Evolutionary conservation across 37 sponge, comb jelly and placozoan genomes (phyloP).

Genomic region (Spongilla lacustris): DNA sequence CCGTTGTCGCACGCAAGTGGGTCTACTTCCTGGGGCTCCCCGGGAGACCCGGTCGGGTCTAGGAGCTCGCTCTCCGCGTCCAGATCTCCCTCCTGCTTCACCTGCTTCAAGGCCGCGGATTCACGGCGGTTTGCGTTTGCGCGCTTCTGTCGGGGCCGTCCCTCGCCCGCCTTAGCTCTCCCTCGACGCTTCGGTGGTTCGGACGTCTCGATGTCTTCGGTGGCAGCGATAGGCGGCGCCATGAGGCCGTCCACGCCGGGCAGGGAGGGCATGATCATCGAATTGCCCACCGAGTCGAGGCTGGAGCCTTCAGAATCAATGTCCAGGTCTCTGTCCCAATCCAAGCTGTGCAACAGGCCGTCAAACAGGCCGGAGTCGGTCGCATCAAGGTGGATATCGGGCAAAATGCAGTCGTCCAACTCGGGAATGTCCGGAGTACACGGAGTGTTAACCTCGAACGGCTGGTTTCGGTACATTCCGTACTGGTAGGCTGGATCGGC

Average conservation of each 20-base stretch:
- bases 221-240: conserved; percentile 32
- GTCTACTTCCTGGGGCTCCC: background rate
- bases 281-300: conserved; percentile 4
- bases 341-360: conserved; percentile 46
- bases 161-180: background rate
- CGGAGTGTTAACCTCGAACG: background rate
- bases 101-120: conserved; percentile 20
- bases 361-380: conserved; percentile 38
- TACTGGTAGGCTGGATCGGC: conserved; percentile 2
- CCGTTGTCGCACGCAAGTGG: background rate
- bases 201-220: conserved; percentile 12
- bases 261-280: conserved; percentile 1
- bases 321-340: conserved; percentile 30
- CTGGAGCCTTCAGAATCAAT: conserved; percentile 26
- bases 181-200: background rate
- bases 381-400: conserved; percentile 14
- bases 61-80: background rate
- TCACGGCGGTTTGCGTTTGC: background rate
- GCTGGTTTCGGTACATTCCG: conserved; percentile 3
- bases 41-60: background rate
- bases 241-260: conserved; percentile 23
- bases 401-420: conserved; percentile 35
- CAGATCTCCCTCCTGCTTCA: conserved; percentile 31
- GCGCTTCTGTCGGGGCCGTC: conserved; percentile 8
- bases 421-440: conserved; percentile 23